These are phyloP conservation scores for Pipistrellus pygmaeus DNA, from an alignment of 2,797 vertebrate species.

Conservation along the genomic window DNA sequence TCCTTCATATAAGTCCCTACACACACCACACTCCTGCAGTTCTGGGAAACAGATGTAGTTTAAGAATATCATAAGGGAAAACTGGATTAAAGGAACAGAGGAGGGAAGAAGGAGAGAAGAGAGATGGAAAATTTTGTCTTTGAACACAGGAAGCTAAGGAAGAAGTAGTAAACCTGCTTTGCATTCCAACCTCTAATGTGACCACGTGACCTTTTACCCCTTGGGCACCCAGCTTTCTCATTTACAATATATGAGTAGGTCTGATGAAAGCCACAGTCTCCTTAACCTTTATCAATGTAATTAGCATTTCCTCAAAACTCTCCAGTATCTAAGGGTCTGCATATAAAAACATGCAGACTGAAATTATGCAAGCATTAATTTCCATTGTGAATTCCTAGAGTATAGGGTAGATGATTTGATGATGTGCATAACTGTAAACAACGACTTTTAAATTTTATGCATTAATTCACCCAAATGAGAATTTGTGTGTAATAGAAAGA, in stretches of 20 bases:
- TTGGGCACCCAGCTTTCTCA: neutral
- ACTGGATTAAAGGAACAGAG: neutral
- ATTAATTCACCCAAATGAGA: neutral
- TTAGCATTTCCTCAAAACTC: slow-evolving; percentile 9
- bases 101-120: neutral
- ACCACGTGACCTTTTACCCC: neutral
- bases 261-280: neutral
- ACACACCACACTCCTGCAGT: neutral
- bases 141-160: neutral
- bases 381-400: slow-evolving; percentile 10
- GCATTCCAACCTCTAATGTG: neutral
- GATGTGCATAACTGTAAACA: neutral
- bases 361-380: neutral
- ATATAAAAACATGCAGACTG: neutral
- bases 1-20: neutral
- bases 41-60: slow-evolving; percentile 35
- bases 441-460: neutral
- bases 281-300: neutral
- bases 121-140: neutral
- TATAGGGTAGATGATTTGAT: neutral
- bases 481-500: neutral
- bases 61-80: neutral
- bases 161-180: neutral
- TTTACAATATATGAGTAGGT: neutral
- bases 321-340: neutral